phyloP scores from a whole-genome alignment of 2,113 vertebrate genomes.

The Phyllopteryx taeniolatus region DNA sequence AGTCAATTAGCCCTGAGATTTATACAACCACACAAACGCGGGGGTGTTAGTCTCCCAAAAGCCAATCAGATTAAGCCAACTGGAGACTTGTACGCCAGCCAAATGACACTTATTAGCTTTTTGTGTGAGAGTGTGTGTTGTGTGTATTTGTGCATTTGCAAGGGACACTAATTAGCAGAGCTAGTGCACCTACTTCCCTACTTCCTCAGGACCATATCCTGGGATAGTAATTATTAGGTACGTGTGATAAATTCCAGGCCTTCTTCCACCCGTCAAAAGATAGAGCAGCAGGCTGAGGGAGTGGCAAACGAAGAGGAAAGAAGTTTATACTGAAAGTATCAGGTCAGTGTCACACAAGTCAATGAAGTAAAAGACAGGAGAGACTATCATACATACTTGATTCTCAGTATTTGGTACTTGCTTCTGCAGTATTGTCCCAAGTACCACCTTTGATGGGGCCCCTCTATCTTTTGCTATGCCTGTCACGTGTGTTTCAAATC shows the following conservation, averaged over 20 bases:
- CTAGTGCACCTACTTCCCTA: constrained; percentile 40
- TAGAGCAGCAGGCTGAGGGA: constrained; percentile 29
- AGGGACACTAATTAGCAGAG: constrained; percentile 69
- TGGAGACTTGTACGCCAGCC: constrained; percentile 25
- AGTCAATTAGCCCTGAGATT: constrained; percentile 62
- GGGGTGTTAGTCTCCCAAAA: constrained; percentile 46
- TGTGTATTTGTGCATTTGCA: constrained; percentile 45
- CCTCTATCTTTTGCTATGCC: not conserved
- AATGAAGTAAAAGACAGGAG: constrained; percentile 20
- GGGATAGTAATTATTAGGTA: constrained; percentile 75
- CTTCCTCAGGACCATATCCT: constrained; percentile 71
- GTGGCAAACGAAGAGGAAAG: constrained; percentile 24
- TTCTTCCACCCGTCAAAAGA: constrained; percentile 45
- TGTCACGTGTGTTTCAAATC: not conserved
- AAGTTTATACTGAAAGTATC: constrained; percentile 20
- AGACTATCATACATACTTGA: constrained; percentile 17
- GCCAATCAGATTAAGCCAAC: constrained; percentile 49
- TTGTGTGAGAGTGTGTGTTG: constrained; percentile 22
- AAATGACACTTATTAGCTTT: constrained; percentile 60
- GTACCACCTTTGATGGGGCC: not conserved
- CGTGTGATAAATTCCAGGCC: constrained; percentile 74
- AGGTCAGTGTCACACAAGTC: constrained; percentile 11
- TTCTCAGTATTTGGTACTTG: constrained; percentile 1
- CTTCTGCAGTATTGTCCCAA: constrained; percentile 14
- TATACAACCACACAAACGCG: constrained; percentile 48